Evolutionary conservation across 2,888 invertebrate species (phyloP).

Genomic region (Thymelicus acteon): DNA sequence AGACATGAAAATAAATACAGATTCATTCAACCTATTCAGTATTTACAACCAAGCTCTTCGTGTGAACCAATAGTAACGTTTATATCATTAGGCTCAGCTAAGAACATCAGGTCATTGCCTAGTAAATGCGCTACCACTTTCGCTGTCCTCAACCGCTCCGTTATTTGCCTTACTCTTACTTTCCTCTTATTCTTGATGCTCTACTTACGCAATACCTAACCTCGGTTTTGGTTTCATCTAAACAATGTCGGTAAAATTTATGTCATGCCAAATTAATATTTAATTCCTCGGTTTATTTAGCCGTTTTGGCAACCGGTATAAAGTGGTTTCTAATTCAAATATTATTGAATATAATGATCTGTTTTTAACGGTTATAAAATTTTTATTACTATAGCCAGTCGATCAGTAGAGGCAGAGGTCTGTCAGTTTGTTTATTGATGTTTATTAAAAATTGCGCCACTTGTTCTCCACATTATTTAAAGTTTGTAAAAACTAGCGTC

Average conservation of each 20-base stretch:
- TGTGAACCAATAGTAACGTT: too few relatives aligned
- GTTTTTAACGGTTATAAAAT: too few relatives aligned
- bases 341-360: background rate
- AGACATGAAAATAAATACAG: too few relatives aligned
- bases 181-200: conserved; percentile 25
- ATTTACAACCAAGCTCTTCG: too few relatives aligned
- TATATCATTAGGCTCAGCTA: background rate
- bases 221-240: conserved; percentile 2
- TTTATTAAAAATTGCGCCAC: too few relatives aligned
- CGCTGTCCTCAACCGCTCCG: conserved; percentile 20
- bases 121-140: conserved; percentile 21
- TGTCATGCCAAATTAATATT: conserved; percentile 3
- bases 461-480: too few relatives aligned
- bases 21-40: too few relatives aligned
- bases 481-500: too few relatives aligned
- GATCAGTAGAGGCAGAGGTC: too few relatives aligned
- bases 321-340: background rate
- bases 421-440: too few relatives aligned
- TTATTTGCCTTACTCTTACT: conserved; percentile 35
- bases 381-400: too few relatives aligned
- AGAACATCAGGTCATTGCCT: conserved; percentile 19
- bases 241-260: conserved; percentile 11
- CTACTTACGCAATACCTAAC: conserved; percentile 30
- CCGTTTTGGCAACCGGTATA: background rate
- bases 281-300: background rate